Percentiles rank a stretch among this genome's conserved stretches.
These are phyloP conservation scores for Hydrophis major DNA, from an alignment of 2,797 vertebrate species.

Conservation along the genomic window DNA sequence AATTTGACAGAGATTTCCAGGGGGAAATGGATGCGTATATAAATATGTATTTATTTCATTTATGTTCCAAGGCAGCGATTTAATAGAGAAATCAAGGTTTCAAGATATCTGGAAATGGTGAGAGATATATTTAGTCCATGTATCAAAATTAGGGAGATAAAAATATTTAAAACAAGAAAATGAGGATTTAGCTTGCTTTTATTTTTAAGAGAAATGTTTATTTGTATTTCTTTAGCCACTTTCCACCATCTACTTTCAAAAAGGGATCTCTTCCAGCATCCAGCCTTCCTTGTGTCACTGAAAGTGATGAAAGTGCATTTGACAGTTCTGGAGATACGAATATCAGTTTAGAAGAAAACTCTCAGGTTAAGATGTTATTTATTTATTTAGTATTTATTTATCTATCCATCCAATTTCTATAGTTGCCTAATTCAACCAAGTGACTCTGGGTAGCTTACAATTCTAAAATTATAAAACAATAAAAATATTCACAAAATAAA, in stretches of 20 bases:
- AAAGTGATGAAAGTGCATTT: constrained; percentile 73
- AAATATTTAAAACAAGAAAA: background rate
- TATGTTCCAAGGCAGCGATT: background rate
- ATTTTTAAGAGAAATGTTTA: constrained; percentile 16
- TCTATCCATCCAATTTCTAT: background rate
- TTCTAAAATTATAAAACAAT: background rate
- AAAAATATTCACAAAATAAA: background rate
- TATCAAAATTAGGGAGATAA: background rate
- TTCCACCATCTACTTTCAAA: constrained; percentile 48
- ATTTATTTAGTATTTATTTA: background rate
- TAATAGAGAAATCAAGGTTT: background rate
- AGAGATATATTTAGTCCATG: background rate
- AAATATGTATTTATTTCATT: background rate
- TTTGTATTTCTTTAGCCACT: constrained; percentile 50
- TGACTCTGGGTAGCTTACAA: background rate
- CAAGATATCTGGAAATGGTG: background rate
- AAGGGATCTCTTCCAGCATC: constrained; percentile 54
- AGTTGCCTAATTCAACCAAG: background rate
- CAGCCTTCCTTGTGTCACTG: constrained; percentile 70
- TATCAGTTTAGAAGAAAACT: constrained; percentile 43
- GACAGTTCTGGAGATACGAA: constrained; percentile 44
- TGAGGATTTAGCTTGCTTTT: background rate
- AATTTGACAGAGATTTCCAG: background rate
- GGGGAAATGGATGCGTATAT: background rate
- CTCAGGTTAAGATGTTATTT: constrained; percentile 71